phyloP scores from a whole-genome alignment of 2,797 vertebrate genomes.

The Hippoglossus hippoglossus region DNA sequence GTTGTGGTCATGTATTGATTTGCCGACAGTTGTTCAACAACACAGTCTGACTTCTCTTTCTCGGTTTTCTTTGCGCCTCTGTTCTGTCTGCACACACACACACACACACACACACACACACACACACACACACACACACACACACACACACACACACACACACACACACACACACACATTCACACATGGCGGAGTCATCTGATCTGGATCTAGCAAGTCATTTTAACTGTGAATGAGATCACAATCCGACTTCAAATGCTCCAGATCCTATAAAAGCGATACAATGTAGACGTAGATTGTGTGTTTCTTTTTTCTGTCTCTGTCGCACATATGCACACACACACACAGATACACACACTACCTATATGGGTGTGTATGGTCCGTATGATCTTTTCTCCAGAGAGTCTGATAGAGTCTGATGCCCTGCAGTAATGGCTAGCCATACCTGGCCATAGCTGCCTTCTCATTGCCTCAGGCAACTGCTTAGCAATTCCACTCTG shows the following conservation, averaged over 20 bases:
- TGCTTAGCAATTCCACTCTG: conserved; percentile 86
- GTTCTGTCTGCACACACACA: conserved; percentile 17
- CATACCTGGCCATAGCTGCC: conserved; percentile 82
- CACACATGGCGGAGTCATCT: conserved; percentile 27
- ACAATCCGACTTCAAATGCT: conserved; percentile 46
- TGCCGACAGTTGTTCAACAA: conserved; percentile 50
- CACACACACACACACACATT: conserved; percentile 11
- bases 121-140: conserved; percentile 15
- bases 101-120: conserved; percentile 18
- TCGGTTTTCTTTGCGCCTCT: conserved; percentile 34
- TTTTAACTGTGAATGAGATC: conserved; percentile 54
- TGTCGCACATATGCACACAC: conserved; percentile 56
- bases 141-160: conserved; percentile 22
- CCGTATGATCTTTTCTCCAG: conserved; percentile 78
- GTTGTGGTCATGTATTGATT: conserved; percentile 76
- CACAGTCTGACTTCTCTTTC: conserved; percentile 50
- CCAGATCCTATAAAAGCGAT: conserved; percentile 40
- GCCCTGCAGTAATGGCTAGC: conserved; percentile 83
- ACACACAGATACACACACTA: conserved; percentile 51
- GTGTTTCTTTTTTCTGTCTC: conserved; percentile 44
- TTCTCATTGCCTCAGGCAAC: conserved; percentile 85
- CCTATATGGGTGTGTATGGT: conserved; percentile 70
- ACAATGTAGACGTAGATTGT: conserved; percentile 25
- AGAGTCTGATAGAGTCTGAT: conserved; percentile 82
- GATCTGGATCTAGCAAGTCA: conserved; percentile 49